These are phyloP conservation scores for Pavo muticus DNA, from an alignment of 2,113 vertebrate species.

Conservation along the genomic window DNA sequence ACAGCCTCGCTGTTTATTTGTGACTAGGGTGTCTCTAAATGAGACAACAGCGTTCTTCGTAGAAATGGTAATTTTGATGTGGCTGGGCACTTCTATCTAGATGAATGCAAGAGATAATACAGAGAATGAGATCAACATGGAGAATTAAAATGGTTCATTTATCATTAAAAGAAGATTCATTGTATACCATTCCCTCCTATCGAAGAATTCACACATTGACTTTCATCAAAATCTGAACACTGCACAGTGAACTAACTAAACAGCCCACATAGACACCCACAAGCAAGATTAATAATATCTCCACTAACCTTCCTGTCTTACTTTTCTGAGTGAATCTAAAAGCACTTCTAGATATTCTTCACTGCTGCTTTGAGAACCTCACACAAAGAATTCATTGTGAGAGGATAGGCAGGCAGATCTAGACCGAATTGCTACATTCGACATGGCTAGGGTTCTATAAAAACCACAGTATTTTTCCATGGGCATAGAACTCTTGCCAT, in stretches of 20 bases:
- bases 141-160: background rate
- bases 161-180: background rate
- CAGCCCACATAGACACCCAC: conserved; percentile 17
- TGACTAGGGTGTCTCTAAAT: background rate
- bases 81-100: background rate
- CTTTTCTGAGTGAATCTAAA: background rate
- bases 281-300: conserved; percentile 15
- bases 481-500: background rate
- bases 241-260: background rate
- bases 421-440: background rate
- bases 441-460: background rate
- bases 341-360: background rate
- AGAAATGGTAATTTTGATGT: background rate
- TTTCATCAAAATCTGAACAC: background rate
- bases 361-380: background rate
- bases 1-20: background rate
- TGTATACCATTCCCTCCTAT: background rate
- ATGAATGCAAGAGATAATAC: background rate
- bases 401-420: background rate
- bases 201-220: background rate
- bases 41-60: background rate
- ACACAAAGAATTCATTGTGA: background rate
- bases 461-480: background rate
- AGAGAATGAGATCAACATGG: background rate
- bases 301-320: background rate